Evolutionary conservation across 2,113 vertebrate species (phyloP).

Genomic region (Rhodinocichla rosea): DNA sequence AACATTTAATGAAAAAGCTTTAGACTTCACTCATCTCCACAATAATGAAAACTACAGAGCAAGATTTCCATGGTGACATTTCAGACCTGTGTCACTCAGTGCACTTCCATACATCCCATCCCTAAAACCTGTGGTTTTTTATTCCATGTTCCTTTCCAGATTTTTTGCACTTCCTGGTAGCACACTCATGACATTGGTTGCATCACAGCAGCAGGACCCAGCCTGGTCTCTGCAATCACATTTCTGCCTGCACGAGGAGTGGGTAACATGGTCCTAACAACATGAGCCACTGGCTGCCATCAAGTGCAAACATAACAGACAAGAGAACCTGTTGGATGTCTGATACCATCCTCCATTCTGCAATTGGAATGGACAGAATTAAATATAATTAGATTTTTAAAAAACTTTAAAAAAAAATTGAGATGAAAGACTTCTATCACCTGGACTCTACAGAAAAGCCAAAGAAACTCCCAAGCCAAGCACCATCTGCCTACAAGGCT

Average conservation of each 20-base stretch:
- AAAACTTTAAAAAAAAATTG: not conserved
- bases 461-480: not conserved
- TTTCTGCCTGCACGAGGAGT: not conserved
- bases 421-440: not conserved
- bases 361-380: not conserved
- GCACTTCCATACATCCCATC: not conserved
- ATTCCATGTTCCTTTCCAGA: not conserved
- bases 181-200: not conserved
- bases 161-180: not conserved
- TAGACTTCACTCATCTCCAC: conserved; percentile 35
- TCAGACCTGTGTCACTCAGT: not conserved
- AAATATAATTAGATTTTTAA: not conserved
- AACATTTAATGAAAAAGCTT: conserved; percentile 40
- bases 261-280: not conserved
- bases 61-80: conserved; percentile 28
- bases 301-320: not conserved
- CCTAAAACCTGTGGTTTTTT: not conserved
- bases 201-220: not conserved
- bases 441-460: not conserved
- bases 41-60: not conserved
- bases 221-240: not conserved
- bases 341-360: not conserved
- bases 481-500: not conserved
- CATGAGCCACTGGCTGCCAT: not conserved
- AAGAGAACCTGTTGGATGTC: not conserved